These are phyloP conservation scores for Ranitomeya imitator DNA, from an alignment of 2,113 vertebrate genomes.

Conservation along the genomic window DNA sequence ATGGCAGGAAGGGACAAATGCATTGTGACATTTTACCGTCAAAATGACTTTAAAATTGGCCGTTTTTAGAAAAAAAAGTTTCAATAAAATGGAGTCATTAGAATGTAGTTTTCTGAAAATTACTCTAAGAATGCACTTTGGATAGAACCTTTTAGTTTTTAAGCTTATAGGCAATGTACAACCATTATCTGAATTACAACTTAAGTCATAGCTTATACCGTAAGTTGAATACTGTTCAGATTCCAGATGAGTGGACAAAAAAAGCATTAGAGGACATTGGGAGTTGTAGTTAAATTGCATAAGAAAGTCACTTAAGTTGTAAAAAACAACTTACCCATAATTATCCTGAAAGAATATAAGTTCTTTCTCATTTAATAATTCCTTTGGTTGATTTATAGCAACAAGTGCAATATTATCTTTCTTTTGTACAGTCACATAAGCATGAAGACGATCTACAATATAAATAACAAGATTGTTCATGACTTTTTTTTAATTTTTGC, in stretches of 20 bases:
- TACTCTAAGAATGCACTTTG: slow-evolving; percentile 42
- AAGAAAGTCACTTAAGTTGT: neutral
- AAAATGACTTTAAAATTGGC: slow-evolving; percentile 55
- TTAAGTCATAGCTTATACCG: neutral
- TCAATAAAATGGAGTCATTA: slow-evolving; percentile 47
- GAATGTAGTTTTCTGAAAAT: slow-evolving; percentile 39
- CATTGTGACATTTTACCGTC: slow-evolving; percentile 44
- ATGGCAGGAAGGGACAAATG: slow-evolving; percentile 39
- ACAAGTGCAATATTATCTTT: no score
- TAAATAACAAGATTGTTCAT: no score
- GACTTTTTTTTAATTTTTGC: no score
- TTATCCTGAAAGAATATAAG: no score
- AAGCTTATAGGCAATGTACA: slow-evolving; percentile 8
- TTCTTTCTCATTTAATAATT: no score
- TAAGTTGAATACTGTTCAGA: neutral
- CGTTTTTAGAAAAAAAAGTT: slow-evolving; percentile 40
- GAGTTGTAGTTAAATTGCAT: neutral
- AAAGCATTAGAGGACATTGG: neutral
- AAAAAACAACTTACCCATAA: no score
- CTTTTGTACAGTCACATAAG: no score
- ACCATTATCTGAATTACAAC: slow-evolving; percentile 28
- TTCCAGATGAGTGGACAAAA: neutral
- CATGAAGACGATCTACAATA: no score
- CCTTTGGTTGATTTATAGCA: no score
- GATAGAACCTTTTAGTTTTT: slow-evolving; percentile 34